Evolutionary conservation across 2,113 vertebrate species (phyloP).

Genomic region (Potamarius usumacintae): DNA sequence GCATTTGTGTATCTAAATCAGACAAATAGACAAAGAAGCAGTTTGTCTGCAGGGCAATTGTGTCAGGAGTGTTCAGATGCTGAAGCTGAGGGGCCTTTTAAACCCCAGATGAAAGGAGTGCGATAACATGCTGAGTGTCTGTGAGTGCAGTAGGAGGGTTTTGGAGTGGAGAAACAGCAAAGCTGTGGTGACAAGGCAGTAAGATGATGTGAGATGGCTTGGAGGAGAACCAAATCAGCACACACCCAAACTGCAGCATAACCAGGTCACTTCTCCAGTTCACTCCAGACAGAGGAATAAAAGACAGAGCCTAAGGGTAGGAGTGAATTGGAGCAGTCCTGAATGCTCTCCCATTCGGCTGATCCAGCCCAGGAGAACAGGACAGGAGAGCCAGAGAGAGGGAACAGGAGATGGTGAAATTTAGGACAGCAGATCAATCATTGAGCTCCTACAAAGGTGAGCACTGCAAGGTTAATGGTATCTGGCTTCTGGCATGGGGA

Average conservation of each 20-base stretch:
- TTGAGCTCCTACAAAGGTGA: slow-evolving; percentile 54
- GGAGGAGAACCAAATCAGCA: slow-evolving; percentile 46
- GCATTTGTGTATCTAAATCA: slow-evolving; percentile 8
- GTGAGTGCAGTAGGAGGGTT: background rate
- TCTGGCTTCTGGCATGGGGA: slow-evolving; percentile 30
- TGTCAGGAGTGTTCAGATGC: background rate
- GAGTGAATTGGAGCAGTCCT: slow-evolving; percentile 34
- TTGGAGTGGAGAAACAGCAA: slow-evolving; percentile 25
- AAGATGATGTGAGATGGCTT: slow-evolving; percentile 42
- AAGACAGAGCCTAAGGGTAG: slow-evolving; percentile 29
- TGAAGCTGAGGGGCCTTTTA: slow-evolving; percentile 29
- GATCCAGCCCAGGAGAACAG: slow-evolving; percentile 25
- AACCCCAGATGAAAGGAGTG: slow-evolving; percentile 9
- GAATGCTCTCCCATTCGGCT: slow-evolving; percentile 26
- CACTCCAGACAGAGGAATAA: slow-evolving; percentile 39
- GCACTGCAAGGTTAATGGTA: slow-evolving; percentile 63
- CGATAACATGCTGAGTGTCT: slow-evolving; percentile 13
- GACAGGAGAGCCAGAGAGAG: slow-evolving; percentile 20
- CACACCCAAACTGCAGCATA: slow-evolving; percentile 30
- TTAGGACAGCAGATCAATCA: slow-evolving; percentile 63
- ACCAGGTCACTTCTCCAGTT: slow-evolving; percentile 50
- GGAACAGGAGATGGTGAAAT: slow-evolving; percentile 54
- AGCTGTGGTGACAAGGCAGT: background rate
- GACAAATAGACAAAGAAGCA: slow-evolving; percentile 18
- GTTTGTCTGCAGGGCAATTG: background rate